Evolutionary conservation across 2,888 invertebrate genomes (phyloP).

Genomic region (Pachycephus smyrnensis): DNA sequence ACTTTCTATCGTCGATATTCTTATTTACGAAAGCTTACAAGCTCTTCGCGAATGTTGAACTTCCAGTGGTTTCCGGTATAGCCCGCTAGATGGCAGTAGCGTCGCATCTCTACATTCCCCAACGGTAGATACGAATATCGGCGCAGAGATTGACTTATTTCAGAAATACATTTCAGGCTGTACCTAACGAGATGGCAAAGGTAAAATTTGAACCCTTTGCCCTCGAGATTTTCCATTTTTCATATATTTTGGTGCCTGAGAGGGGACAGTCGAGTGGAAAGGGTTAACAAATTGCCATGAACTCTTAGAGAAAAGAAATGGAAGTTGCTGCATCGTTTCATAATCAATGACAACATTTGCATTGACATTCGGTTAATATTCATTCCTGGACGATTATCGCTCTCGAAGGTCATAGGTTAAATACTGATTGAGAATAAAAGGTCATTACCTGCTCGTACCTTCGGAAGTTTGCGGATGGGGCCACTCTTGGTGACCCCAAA

Average conservation of each 20-base stretch:
- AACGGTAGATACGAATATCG: neutral
- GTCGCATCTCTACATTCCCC: neutral
- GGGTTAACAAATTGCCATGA: neutral
- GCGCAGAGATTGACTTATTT: neutral
- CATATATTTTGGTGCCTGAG: no score
- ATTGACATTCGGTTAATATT: neutral
- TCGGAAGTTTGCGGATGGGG: constrained; percentile 36
- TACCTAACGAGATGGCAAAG: neutral
- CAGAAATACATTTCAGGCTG: neutral
- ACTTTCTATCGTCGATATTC: neutral
- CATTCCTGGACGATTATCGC: neutral
- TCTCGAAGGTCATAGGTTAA: neutral
- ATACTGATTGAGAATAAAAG: neutral
- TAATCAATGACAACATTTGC: neutral
- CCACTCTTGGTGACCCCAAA: constrained; percentile 41
- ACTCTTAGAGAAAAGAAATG: neutral
- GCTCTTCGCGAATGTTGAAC: neutral
- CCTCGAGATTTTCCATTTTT: no score
- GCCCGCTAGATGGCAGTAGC: neutral
- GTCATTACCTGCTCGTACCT: constrained; percentile 44
- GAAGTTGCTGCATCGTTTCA: neutral
- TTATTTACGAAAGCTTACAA: neutral
- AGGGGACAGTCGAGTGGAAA: no score
- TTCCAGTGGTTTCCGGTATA: neutral
- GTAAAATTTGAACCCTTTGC: no score